Evolutionary conservation across 1,140 invertebrate genomes (phyloP).

Genomic region (Adoxophyes honmai): DNA sequence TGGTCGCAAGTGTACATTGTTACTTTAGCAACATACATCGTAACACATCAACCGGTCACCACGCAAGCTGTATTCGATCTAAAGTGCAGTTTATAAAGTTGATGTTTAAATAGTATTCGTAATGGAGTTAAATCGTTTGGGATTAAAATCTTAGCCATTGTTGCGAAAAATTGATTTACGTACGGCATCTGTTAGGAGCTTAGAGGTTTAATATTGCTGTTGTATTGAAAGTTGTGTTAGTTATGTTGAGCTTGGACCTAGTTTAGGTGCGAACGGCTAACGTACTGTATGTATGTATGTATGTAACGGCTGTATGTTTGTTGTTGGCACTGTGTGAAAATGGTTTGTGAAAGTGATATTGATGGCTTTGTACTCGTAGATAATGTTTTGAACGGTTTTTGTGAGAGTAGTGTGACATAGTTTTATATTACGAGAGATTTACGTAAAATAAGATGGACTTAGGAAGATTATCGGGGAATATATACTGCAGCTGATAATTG

Average conservation of each 20-base stretch:
- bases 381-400: too few species aligned
- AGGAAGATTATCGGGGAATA: too few species aligned
- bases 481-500: too few species aligned
- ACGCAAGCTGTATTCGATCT: background rate
- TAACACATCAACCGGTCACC: background rate
- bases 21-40: conserved; percentile 21
- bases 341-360: too few species aligned
- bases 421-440: too few species aligned
- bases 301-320: background rate
- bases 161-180: conserved; percentile 73
- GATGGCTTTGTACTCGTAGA: too few species aligned
- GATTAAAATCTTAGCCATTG: conserved; percentile 31
- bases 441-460: too few species aligned
- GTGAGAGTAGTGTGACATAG: too few species aligned
- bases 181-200: conserved; percentile 51
- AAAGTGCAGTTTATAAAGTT: background rate
- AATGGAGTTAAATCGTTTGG: conserved; percentile 18
- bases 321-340: background rate
- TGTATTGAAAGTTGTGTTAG: conserved; percentile 32
- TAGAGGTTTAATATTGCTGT: conserved; percentile 27
- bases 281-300: background rate
- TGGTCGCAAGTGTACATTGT: conserved; percentile 48
- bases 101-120: background rate
- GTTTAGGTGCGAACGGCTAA: conserved; percentile 9
- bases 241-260: conserved; percentile 31